These are phyloP conservation scores for Prionailurus bengalensis DNA, from an alignment of 2,113 vertebrate species.

Conservation along the genomic window DNA sequence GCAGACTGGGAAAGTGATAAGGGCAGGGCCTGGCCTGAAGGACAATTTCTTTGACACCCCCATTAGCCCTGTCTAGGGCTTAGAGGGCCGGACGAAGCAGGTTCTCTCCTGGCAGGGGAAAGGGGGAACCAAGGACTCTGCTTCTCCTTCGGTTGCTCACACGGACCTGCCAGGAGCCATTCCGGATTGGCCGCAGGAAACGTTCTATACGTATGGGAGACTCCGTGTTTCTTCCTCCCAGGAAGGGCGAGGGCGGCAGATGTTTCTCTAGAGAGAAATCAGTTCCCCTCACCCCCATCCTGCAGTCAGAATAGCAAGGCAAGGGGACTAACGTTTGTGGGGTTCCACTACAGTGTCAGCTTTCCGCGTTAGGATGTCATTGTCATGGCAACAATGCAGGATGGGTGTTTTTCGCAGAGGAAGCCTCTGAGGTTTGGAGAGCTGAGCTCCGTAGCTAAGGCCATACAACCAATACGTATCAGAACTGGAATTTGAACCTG, in stretches of 20 bases:
- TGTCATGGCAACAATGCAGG: accelerated
- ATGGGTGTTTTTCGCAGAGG: background rate
- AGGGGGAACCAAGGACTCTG: background rate
- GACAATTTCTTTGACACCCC: background rate
- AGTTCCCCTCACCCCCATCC: accelerated
- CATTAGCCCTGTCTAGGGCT: background rate
- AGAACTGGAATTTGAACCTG: background rate
- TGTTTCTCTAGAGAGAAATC: background rate
- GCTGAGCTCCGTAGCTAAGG: background rate
- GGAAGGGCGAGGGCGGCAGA: background rate
- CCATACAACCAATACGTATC: background rate
- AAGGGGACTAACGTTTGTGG: accelerated
- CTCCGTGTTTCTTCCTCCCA: background rate
- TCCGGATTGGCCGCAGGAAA: background rate
- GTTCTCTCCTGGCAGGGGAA: background rate
- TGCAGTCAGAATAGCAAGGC: background rate
- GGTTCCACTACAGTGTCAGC: background rate
- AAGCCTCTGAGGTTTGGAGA: background rate
- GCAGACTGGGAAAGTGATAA: background rate
- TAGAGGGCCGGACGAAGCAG: background rate
- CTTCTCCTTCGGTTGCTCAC: background rate
- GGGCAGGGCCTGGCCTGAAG: background rate
- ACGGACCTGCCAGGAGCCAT: background rate
- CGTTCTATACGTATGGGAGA: accelerated
- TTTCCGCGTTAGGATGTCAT: background rate